These are phyloP conservation scores for Brachymystax lenok DNA, from an alignment of 2,797 vertebrate genomes.

Conservation along the genomic window DNA sequence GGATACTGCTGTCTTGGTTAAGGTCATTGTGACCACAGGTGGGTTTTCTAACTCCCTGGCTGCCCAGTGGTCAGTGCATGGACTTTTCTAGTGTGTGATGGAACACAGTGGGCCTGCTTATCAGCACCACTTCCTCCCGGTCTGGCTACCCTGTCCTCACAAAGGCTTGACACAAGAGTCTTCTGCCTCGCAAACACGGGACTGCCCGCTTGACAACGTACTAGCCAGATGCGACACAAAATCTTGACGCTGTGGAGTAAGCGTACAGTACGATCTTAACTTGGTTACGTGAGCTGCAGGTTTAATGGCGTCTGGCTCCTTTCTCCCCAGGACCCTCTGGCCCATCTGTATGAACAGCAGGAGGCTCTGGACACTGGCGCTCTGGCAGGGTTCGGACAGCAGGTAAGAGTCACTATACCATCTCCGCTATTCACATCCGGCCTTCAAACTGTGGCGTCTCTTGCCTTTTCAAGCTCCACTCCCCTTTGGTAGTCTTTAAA, in stretches of 20 bases:
- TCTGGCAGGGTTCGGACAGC: conserved; percentile 68
- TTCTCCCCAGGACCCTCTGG: conserved; percentile 66
- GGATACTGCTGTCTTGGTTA: neutral
- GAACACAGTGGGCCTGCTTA: neutral
- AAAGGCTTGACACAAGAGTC: too few species aligned
- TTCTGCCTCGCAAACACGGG: too few species aligned
- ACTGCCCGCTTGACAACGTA: neutral
- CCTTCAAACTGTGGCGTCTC: neutral
- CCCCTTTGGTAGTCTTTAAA: neutral
- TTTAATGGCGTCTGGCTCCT: conserved; percentile 35
- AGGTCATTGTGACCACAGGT: neutral
- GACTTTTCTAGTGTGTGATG: neutral
- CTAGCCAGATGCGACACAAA: neutral
- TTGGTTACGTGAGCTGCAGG: neutral
- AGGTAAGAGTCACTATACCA: conserved; percentile 57
- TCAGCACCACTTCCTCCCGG: too few species aligned
- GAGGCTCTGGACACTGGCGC: conserved; percentile 65
- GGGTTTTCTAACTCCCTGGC: neutral
- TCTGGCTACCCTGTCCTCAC: too few species aligned
- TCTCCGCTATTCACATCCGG: neutral
- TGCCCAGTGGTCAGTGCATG: conserved; percentile 6
- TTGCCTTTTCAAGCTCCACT: neutral
- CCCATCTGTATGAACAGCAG: conserved; percentile 75
- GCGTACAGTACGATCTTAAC: neutral
- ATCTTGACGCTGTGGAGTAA: neutral